Conservation (phyloP, 2,113 vertebrate genomes). For the Odocoileus hemionus region DNA sequence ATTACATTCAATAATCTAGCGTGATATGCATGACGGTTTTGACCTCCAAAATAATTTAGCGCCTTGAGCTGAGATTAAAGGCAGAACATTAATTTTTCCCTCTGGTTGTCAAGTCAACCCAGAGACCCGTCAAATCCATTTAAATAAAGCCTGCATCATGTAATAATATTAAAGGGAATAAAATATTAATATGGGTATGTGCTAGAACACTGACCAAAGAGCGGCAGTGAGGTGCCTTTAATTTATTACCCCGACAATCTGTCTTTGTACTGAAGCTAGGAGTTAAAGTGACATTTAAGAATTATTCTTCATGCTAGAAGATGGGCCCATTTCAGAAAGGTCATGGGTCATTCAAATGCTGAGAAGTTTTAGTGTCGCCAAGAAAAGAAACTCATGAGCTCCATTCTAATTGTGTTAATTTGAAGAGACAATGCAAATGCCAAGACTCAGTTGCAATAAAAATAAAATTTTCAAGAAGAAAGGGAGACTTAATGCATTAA, state of each 20-base stretch:
- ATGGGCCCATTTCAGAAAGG: conserved; percentile 60
- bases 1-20: conserved; percentile 82
- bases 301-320: conserved; percentile 52
- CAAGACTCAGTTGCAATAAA: neutral
- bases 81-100: conserved; percentile 86
- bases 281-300: conserved; percentile 66
- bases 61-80: conserved; percentile 83
- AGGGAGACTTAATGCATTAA: neutral
- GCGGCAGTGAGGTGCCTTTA: conserved; percentile 71
- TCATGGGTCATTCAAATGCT: conserved; percentile 47
- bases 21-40: conserved; percentile 80
- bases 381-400: neutral
- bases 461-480: conserved; percentile 21
- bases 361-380: conserved; percentile 40
- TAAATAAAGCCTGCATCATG: conserved; percentile 84
- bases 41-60: conserved; percentile 85
- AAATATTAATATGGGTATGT: conserved; percentile 82
- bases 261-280: conserved; percentile 72
- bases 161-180: conserved; percentile 85
- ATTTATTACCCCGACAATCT: conserved; percentile 79
- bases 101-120: conserved; percentile 85
- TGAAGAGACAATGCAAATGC: neutral
- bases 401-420: conserved; percentile 30
- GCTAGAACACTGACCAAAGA: conserved; percentile 78
- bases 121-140: conserved; percentile 82